A percentile compares a stretch with the other conserved stretches of the same genome.
Conservation (phyloP, 2,113 vertebrate genomes). For the Tylochromis polylepis region DNA sequence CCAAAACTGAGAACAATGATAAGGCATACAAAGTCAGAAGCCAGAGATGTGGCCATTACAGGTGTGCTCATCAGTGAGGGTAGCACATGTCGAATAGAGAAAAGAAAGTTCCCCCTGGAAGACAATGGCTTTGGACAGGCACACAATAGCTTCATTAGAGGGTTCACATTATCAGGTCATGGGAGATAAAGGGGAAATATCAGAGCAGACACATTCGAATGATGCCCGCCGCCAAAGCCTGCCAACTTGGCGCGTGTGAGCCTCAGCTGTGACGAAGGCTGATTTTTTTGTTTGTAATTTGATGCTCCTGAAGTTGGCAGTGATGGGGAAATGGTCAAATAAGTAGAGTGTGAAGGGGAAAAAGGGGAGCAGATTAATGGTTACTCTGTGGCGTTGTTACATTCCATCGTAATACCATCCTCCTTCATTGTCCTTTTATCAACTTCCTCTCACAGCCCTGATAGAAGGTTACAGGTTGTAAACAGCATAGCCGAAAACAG, state of each 20-base stretch:
- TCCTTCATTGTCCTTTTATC: slow-evolving; percentile 6
- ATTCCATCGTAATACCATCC: neutral
- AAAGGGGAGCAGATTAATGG: slow-evolving; percentile 19
- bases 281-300: slow-evolving; percentile 56
- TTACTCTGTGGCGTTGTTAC: neutral
- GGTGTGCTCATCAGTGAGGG: slow-evolving; percentile 54
- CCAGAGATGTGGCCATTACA: slow-evolving; percentile 61
- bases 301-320: slow-evolving; percentile 49
- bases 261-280: slow-evolving; percentile 52
- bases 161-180: slow-evolving; percentile 73
- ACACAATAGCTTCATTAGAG: slow-evolving; percentile 79
- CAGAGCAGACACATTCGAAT: slow-evolving; percentile 66
- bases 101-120: slow-evolving; percentile 61
- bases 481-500: neutral
- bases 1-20: slow-evolving; percentile 34
- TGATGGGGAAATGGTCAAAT: slow-evolving; percentile 52
- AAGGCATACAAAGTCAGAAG: slow-evolving; percentile 9
- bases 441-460: slow-evolving; percentile 4
- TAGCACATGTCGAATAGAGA: slow-evolving; percentile 35
- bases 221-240: slow-evolving; percentile 39
- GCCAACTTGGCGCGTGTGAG: slow-evolving; percentile 35
- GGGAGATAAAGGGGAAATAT: slow-evolving; percentile 73
- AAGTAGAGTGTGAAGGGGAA: slow-evolving; percentile 20
- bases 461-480: slow-evolving; percentile 29
- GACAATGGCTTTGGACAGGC: slow-evolving; percentile 77